Evolutionary conservation across 2,797 vertebrate species (phyloP).

Genomic region (Pipistrellus pygmaeus): DNA sequence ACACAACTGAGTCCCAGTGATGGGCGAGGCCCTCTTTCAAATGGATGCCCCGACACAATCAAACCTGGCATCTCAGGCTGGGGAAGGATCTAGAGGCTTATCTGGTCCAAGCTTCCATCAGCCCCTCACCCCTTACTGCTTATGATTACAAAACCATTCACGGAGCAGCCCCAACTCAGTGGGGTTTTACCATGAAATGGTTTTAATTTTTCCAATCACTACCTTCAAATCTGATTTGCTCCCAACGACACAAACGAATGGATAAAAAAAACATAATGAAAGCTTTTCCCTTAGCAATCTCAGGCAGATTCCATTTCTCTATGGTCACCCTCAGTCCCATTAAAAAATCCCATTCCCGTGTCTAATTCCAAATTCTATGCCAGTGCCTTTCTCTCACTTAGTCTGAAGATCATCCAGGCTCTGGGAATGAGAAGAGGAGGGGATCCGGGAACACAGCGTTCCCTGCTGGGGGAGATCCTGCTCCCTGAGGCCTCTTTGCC

Average conservation of each 20-base stretch:
- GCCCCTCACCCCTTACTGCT: neutral
- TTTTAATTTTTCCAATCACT: slow-evolving; percentile 31
- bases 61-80: neutral
- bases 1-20: neutral
- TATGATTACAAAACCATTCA: neutral
- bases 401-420: neutral
- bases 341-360: neutral
- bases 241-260: neutral
- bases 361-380: neutral
- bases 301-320: neutral
- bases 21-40: neutral
- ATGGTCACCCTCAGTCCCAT: neutral
- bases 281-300: neutral
- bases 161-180: neutral
- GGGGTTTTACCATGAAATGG: neutral
- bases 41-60: neutral
- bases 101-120: neutral
- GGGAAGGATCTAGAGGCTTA: neutral
- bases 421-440: neutral
- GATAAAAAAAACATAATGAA: neutral
- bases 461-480: neutral
- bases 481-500: neutral
- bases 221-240: neutral
- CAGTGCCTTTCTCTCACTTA: neutral
- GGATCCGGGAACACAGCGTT: neutral